Base-by-base conservation (phyloP, 2,113 vertebrate species). In the Pachyramphus minor region DNA sequence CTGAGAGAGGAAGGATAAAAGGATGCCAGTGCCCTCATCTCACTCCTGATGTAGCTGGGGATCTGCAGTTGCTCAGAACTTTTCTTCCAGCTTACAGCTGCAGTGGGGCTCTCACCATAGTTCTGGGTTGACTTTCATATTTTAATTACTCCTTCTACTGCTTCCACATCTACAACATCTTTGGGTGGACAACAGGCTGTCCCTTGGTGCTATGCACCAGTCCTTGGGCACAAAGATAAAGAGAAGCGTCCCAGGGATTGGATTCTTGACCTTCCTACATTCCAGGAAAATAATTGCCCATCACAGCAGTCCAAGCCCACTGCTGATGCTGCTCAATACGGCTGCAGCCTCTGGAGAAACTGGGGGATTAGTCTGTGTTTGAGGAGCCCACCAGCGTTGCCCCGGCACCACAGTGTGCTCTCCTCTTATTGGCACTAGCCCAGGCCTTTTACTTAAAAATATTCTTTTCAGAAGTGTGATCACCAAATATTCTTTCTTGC, bases 391-490 rank as follows among this genome's bases (percentile, higher is more conserved):
- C 11, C 2, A 5, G 35, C 31, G 14, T 0, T 30, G 11, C 8
- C 5, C n/a, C n/a, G n/a, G n/a, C n/a, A n/a, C n/a, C n/a, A 44
- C 4, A 2, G 5, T 0, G 1, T 15, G 11, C 7, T 45, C 28
- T 55, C 37, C 33, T n/a, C 33, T 50, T 37, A n/a, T 42, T 47
- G 53, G 37, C 28, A 41, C 19, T 17, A 52, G 13, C 27, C 12
- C 11, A 56, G 7, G 14, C 1, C 30, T 62, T 87, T 81, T 42
- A 19, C 42, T 58, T 62, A 31, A 60, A 47, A 30, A 24, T 55
- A 2, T 9, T 47, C 3, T 78, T 20, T 82, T 39, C 21, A 25
- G 16, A 77, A 37, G 3, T 9, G 14, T 33, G 56, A 52, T 69
- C 37, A 53, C 31, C n/a, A 37, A 82, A 49, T 69, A 37, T 11